Conservation (phyloP, 2,113 vertebrate species). For the Callocephalon fimbriatum region DNA sequence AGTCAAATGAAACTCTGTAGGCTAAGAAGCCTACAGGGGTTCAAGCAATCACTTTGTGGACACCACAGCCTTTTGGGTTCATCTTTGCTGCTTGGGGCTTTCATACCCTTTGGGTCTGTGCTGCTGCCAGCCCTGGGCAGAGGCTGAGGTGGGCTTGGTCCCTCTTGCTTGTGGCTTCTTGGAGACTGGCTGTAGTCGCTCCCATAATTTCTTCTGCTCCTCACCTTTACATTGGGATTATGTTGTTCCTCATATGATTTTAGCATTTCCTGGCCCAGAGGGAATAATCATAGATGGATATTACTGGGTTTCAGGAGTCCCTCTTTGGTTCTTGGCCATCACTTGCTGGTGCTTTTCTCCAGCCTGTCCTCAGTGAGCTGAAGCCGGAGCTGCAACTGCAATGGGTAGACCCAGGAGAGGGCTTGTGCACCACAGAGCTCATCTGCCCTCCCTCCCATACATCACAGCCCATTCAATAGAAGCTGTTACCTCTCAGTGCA, state of each 20-base stretch:
- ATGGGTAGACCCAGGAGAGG: not conserved
- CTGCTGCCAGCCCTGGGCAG: not conserved
- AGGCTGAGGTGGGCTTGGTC: not conserved
- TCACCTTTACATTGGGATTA: not conserved
- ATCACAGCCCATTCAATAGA: rapidly evolving
- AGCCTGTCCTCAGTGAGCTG: not conserved
- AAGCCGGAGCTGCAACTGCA: rapidly evolving
- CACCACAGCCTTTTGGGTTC: not conserved
- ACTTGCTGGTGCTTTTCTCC: not conserved
- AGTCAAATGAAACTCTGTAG: not conserved
- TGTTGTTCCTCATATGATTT: not conserved
- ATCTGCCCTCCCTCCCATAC: rapidly evolving
- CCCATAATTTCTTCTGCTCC: not conserved
- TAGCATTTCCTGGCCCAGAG: not conserved
- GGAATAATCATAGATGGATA: not conserved
- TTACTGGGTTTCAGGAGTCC: not conserved
- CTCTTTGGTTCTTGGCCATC: not conserved
- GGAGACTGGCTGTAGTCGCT: not conserved
- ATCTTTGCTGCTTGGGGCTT: not conserved
- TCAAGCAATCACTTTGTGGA: not conserved
- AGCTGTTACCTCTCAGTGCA: not conserved
- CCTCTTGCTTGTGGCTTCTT: not conserved
- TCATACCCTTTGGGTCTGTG: not conserved
- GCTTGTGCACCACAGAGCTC: not conserved
- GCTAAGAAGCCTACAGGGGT: not conserved